These are phyloP conservation scores for Rhynchomys soricoides DNA, from an alignment of 2,113 vertebrate genomes.

Conservation along the genomic window DNA sequence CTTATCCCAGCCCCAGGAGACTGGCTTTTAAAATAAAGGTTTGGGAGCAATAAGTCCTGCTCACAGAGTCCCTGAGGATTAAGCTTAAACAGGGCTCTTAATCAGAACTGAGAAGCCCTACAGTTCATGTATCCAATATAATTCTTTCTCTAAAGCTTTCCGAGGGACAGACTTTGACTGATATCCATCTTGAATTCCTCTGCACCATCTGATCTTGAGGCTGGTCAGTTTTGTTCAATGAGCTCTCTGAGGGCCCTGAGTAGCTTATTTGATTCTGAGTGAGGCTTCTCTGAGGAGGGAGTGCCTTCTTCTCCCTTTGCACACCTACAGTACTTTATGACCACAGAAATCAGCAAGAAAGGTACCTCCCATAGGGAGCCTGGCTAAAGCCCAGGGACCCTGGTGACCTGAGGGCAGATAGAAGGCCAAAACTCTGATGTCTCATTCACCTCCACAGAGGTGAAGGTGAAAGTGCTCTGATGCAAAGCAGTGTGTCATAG, in stretches of 20 bases:
- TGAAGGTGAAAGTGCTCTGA: no score
- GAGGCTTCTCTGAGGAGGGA: background rate
- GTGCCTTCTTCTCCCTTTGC: rapidly evolving
- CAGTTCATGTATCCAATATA: background rate
- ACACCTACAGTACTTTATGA: background rate
- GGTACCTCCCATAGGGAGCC: background rate
- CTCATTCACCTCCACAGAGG: background rate
- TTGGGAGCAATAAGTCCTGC: background rate
- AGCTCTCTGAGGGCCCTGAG: background rate
- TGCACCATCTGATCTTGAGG: background rate
- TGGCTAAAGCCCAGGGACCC: background rate
- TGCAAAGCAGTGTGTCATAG: rapidly evolving
- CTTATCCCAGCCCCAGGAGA: background rate
- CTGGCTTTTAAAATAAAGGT: background rate
- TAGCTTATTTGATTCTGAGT: background rate
- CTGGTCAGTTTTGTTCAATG: background rate
- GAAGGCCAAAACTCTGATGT: background rate
- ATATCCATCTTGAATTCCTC: background rate
- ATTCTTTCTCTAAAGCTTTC: background rate
- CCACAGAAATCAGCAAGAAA: background rate
- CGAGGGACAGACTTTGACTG: background rate
- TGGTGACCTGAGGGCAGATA: background rate
- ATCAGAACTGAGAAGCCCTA: background rate
- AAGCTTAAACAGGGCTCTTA: background rate
- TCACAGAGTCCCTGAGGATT: background rate